phyloP scores from a whole-genome alignment of 2,888 invertebrate species.

The Amiota mariae region DNA sequence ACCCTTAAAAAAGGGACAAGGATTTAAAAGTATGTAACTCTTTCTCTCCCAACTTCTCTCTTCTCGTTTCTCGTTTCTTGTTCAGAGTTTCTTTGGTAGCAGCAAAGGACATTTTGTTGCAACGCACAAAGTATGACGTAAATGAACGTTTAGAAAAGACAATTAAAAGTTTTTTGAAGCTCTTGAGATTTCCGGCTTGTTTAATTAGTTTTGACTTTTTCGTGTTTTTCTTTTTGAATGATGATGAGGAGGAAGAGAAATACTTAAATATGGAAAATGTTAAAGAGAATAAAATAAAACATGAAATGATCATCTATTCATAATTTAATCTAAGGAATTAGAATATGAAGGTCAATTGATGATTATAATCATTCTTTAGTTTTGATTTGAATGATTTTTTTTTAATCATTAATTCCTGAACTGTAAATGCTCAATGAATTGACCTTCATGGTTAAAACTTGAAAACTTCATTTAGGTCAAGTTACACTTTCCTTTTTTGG shows the following conservation, averaged over 20 bases:
- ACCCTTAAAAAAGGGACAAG: background rate
- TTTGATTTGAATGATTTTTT: too few relatives aligned
- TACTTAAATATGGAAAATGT: slow-evolving; percentile 3
- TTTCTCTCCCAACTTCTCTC: background rate
- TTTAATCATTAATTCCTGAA: too few relatives aligned
- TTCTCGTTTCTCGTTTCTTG: background rate
- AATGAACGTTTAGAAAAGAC: slow-evolving; percentile 11
- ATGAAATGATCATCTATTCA: too few relatives aligned
- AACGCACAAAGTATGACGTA: slow-evolving; percentile 6
- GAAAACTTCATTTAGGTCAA: too few relatives aligned
- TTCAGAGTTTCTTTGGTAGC: background rate
- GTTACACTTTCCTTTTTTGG: too few relatives aligned
- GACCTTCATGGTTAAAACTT: too few relatives aligned
- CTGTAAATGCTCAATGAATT: too few relatives aligned
- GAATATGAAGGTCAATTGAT: background rate
- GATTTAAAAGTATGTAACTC: slow-evolving; percentile 9
- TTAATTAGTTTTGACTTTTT: slow-evolving; percentile 23
- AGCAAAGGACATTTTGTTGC: slow-evolving; percentile 1
- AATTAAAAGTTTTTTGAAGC: slow-evolving; percentile 28
- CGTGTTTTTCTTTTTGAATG: background rate
- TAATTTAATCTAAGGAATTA: background rate
- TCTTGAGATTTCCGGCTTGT: slow-evolving; percentile 25
- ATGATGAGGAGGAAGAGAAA: background rate
- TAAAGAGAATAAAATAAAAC: background rate
- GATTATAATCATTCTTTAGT: too few relatives aligned